Percentiles rank a stretch among this genome's conserved stretches.
Conservation (phyloP, 2,888 invertebrate species). For the Dusona sp. region DNA sequence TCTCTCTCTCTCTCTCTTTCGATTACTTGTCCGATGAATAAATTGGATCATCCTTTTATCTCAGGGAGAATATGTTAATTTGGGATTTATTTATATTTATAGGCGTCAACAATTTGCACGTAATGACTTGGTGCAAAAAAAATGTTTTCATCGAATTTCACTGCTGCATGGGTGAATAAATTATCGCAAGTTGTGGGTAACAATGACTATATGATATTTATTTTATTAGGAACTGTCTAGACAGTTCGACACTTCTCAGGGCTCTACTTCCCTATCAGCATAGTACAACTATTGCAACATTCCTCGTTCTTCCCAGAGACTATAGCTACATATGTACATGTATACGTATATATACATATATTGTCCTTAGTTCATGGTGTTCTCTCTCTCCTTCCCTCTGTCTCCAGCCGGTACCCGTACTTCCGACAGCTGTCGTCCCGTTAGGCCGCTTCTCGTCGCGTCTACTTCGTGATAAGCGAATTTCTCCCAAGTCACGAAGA, state of each 20-base stretch:
- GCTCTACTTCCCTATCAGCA: constrained; percentile 28
- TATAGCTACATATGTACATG: constrained; percentile 21
- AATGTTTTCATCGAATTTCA: not conserved
- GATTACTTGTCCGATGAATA: constrained; percentile 42
- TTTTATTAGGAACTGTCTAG: constrained; percentile 45
- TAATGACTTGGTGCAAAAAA: not conserved
- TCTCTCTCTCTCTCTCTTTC: not conserved
- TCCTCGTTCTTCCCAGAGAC: constrained; percentile 47
- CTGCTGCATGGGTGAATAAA: not conserved
- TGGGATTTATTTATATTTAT: constrained; percentile 17
- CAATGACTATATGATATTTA: constrained; percentile 35
- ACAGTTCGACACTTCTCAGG: constrained; percentile 59
- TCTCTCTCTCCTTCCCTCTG: constrained; percentile 46
- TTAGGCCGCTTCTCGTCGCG: constrained; percentile 72
- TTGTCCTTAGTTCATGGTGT: constrained; percentile 24
- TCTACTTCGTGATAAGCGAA: constrained; percentile 72
- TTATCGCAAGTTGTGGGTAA: constrained; percentile 7
- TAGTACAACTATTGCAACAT: constrained; percentile 57
- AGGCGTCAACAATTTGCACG: not conserved
- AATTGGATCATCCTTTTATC: constrained; percentile 31
- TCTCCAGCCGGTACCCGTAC: constrained; percentile 69
- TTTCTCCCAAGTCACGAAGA: constrained; percentile 71
- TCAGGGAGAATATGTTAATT: constrained; percentile 21
- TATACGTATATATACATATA: constrained; percentile 24
- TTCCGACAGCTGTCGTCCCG: constrained; percentile 78